Base-by-base conservation (phyloP, 2,888 invertebrate species). In the Linyphia triangularis region DNA sequence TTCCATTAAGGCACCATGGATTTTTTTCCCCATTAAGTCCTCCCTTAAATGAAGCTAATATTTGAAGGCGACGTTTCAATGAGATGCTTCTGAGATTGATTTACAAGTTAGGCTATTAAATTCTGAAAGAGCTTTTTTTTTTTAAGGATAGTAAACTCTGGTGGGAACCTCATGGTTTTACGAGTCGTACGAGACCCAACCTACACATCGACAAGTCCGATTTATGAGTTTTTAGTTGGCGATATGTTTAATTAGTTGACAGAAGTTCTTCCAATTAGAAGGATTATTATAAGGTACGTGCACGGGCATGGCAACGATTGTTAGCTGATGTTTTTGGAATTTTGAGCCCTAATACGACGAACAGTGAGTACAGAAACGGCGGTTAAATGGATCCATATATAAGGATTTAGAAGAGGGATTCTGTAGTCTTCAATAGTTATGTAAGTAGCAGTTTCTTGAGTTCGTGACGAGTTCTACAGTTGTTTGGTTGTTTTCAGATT, bases 71-170 rank as follows among this genome's bases (percentile, higher is more conserved):
- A 37, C 40, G 40, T 40, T 63, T 37, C 77, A 9, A 19, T 19
- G 33, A 33, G 16, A 26, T 16, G 59, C 37, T 19, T 24, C n/a
- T 13, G 43, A 70, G 81, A 81, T 81, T 81, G 69, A 81, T 81
- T 81, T 81, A 81, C 70, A 33, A n/a, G 19, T 59, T 4, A 33
- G 59, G 59, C 70, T 81, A 70, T 81, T 81, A 81, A 70, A 81
- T 81, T 69, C 70, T 22, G 22, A 13, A 10, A 40, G 65, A 67
- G 6, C 59, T 19, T n/a, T n/a, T n/a, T n/a, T n/a, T n/a, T n/a
- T n/a, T 16, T 51, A n/a, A 9, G 51, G n/a, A 51, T 13, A 40
- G 51, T 13, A n/a, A 10, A 13, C n/a, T 51, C n/a, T 13, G 13
- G 13, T n/a, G 9, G n/a, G 16, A 16, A 5, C 16, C 51, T 51